These are phyloP conservation scores for Platycheirus rosarum DNA, from an alignment of 2,888 invertebrate species.

Conservation along the genomic window DNA sequence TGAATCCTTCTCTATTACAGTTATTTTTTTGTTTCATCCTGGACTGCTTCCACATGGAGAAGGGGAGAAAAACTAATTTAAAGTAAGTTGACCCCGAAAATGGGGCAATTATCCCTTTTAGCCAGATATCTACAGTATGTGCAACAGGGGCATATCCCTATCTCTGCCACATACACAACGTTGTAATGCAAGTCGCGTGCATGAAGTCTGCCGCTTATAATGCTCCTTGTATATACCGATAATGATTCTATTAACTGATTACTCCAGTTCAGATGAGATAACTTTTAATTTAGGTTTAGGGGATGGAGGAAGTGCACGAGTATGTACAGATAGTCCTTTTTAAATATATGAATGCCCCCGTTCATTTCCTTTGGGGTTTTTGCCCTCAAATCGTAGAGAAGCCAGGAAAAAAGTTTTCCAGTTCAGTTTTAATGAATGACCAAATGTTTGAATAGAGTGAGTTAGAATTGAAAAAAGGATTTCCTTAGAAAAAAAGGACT, in stretches of 20 bases:
- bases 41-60: neutral
- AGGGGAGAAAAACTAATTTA: conserved; percentile 77
- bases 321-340: conserved; percentile 14
- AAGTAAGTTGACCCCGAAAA: conserved; percentile 77
- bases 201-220: conserved; percentile 58
- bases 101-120: conserved; percentile 66
- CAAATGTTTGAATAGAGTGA: conserved; percentile 57
- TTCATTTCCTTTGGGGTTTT: conserved; percentile 53
- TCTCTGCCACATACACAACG: neutral
- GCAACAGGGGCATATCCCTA: conserved; percentile 47
- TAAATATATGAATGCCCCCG: conserved; percentile 16
- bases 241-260: conserved; percentile 74
- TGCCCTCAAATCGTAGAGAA: conserved; percentile 16
- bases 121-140: conserved; percentile 31
- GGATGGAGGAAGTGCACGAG: neutral
- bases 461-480: conserved; percentile 25
- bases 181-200: conserved; percentile 72
- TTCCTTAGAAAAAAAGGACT: conserved; percentile 49
- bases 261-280: conserved; percentile 65
- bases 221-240: conserved; percentile 54
- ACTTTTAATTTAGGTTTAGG: conserved; percentile 49
- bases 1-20: conserved; percentile 18
- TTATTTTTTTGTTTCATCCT: neutral
- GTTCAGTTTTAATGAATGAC: conserved; percentile 69
- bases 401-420: conserved; percentile 35